Base-by-base conservation (phyloP, 2,113 vertebrate genomes). In the Corythornis madagascariensis region DNA sequence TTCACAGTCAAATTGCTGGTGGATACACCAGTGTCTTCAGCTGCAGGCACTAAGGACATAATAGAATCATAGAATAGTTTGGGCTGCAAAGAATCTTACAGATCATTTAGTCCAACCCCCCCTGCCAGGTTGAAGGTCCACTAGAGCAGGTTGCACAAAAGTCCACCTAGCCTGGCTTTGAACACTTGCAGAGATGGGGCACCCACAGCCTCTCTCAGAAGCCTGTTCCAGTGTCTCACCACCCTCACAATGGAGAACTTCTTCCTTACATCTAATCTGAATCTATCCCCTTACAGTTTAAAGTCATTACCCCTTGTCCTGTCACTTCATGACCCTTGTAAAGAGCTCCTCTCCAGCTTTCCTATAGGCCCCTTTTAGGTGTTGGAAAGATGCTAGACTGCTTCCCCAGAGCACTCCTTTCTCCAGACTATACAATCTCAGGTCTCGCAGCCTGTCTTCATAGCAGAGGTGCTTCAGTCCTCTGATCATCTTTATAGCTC, bases 1-100 rank as follows among this genome's bases (percentile, higher is more conserved):
- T 33, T 88, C 55, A 35, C 13, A 73, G 56, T 33, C 7, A 26
- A 26, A 77, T 8, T 63, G 29, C 4, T 65, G 21, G 48, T 74
- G 60, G 64, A 4, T 40, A 65, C 1, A 2, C 48, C 47, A 66
- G 21, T 0, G 0, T 12, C 10, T 70, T 53, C 45, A 73, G 29
- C 45, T 33, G 21, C 0, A 2, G n/a, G 48, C 7, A 8, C 10
- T 25, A n/a, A 56, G n/a, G 50, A 26, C 50, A 29, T 60, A 12
- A 53, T 16, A 53, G 52, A 28, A 28, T 59, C 56, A 59, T 13
- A 22, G 31, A 59, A 59, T 33, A 19, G 56, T 33, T 59, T 59
- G 56, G 56, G 56, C 7, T 15, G 20, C 12, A 33, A 33, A 20
- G n/a, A 18, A 59, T 31, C 31, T 33, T 33, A 59, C 21, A 59